These are phyloP conservation scores for Boloria selene DNA, from an alignment of 2,888 invertebrate species.

Conservation along the genomic window DNA sequence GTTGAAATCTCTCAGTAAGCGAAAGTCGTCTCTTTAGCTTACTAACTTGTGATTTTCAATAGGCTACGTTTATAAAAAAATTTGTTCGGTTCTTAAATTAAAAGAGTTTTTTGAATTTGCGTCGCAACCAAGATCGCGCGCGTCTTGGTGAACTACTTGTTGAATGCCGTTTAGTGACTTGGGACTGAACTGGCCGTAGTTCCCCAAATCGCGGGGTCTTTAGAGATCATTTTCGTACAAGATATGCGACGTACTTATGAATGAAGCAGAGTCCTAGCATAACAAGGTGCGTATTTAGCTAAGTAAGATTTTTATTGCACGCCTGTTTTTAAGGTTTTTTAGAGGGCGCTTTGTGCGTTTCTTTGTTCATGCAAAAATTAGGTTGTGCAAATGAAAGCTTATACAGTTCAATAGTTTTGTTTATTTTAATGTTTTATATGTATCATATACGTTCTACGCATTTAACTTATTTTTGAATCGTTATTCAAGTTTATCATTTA, in stretches of 20 bases:
- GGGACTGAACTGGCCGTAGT: slow-evolving; percentile 4
- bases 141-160: slow-evolving; percentile 32
- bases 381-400: too few relatives aligned
- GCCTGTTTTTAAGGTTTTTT: too few relatives aligned
- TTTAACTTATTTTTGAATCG: too few relatives aligned
- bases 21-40: slow-evolving; percentile 9
- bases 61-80: too few relatives aligned
- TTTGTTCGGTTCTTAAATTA: too few relatives aligned
- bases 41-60: not conserved
- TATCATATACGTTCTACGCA: too few relatives aligned
- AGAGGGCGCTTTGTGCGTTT: too few relatives aligned
- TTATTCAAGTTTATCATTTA: too few relatives aligned
- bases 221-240: slow-evolving; percentile 2
- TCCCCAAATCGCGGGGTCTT: not conserved
- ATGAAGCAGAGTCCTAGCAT: slow-evolving; percentile 4
- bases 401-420: too few relatives aligned
- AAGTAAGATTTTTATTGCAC: not conserved
- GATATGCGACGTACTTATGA: not conserved
- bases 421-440: too few relatives aligned
- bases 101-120: too few relatives aligned
- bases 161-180: slow-evolving; percentile 25
- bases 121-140: slow-evolving; percentile 9
- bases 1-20: slow-evolving; percentile 5
- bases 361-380: too few relatives aligned
- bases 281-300: slow-evolving; percentile 23